A percentile compares a stretch with the other conserved stretches of the same genome.
phyloP scores from a whole-genome alignment of 1,140 invertebrate species.

The Ylistrum balloti region DNA sequence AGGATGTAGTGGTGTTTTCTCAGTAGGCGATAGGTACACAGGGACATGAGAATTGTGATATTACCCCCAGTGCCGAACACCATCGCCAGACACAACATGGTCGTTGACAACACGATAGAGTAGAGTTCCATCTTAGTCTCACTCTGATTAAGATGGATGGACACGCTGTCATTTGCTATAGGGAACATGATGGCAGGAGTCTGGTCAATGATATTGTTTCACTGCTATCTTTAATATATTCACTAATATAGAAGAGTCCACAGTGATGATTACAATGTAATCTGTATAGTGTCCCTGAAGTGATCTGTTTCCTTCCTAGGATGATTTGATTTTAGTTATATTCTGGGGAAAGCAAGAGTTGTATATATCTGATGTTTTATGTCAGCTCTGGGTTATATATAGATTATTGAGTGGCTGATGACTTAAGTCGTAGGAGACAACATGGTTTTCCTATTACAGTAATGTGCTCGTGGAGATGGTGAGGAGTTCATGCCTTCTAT shows the following conservation, averaged over 20 bases:
- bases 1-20: constrained; percentile 71
- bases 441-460: not conserved
- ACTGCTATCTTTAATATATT: not conserved
- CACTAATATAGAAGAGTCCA: not conserved
- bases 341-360: not conserved
- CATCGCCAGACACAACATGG: constrained; percentile 67
- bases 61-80: constrained; percentile 73
- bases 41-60: constrained; percentile 68
- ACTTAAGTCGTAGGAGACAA: not conserved
- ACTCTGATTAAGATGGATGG: not conserved
- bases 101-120: constrained; percentile 74
- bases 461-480: not conserved
- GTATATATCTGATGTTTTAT: not conserved
- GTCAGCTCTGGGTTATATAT: not conserved
- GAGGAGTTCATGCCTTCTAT: not conserved
- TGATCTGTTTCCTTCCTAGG: not conserved
- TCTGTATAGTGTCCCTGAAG: not conserved
- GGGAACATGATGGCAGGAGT: constrained; percentile 8
- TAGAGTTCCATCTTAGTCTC: constrained; percentile 68
- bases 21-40: constrained; percentile 65
- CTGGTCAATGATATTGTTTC: not conserved
- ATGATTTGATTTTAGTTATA: not conserved
- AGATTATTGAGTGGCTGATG: constrained; percentile 11
- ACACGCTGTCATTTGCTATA: not conserved
- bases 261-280: not conserved